A percentile compares a stretch with the other conserved stretches of the same genome.
Conservation (phyloP, 1,140 invertebrate genomes). For the Drosophila pseudoobscura region DNA sequence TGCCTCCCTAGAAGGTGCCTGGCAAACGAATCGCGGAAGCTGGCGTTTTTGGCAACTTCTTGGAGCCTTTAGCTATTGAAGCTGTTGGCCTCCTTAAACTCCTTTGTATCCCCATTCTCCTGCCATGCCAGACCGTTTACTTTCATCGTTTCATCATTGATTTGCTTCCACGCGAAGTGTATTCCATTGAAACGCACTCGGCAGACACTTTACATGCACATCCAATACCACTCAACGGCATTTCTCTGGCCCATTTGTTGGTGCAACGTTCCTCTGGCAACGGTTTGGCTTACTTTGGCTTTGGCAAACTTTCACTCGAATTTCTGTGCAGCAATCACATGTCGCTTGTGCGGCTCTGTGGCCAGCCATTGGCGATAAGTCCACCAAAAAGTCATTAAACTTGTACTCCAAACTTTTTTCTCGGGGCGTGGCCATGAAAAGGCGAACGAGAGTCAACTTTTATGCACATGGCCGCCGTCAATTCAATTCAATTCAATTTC, state of each 20-base stretch:
- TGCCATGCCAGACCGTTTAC: too few relatives aligned
- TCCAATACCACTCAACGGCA: slow-evolving; percentile 1
- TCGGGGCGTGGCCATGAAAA: slow-evolving; percentile 31
- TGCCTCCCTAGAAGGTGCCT: too few relatives aligned
- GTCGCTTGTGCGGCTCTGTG: slow-evolving; percentile 31
- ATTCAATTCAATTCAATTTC: slow-evolving; percentile 70
- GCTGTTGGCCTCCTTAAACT: too few relatives aligned
- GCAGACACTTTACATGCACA: background rate
- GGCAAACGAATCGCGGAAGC: too few relatives aligned
- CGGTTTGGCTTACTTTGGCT: slow-evolving; percentile 6
- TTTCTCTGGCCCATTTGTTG: slow-evolving; percentile 1
- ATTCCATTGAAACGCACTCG: background rate
- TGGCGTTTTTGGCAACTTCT: too few relatives aligned
- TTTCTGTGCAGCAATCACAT: slow-evolving; percentile 43
- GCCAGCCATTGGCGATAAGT: slow-evolving; percentile 37
- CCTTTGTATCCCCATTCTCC: too few relatives aligned
- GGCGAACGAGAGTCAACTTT: slow-evolving; percentile 53
- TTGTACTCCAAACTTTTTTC: slow-evolving; percentile 56
- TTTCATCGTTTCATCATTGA: too few relatives aligned
- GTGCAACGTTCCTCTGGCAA: slow-evolving; percentile 3
- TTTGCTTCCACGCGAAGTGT: too few relatives aligned
- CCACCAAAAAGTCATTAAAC: slow-evolving; percentile 72
- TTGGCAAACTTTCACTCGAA: slow-evolving; percentile 29
- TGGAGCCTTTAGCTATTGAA: too few relatives aligned
- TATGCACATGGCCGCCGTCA: slow-evolving; percentile 51